These are phyloP conservation scores for Chydorus sphaericus DNA, from an alignment of 2,888 invertebrate species.

Conservation along the genomic window DNA sequence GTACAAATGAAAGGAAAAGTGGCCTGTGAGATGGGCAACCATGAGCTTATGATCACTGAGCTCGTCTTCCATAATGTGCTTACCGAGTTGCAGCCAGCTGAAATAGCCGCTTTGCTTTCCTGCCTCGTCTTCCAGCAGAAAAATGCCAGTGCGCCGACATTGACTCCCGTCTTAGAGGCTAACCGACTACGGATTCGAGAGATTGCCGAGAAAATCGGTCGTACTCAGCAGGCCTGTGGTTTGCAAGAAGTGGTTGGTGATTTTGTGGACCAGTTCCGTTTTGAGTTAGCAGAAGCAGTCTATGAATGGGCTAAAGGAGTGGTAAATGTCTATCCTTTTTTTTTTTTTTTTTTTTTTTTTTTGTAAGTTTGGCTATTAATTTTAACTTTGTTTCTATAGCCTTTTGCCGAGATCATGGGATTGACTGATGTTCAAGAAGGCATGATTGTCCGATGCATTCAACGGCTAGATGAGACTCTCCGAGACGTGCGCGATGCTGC, in stretches of 20 bases:
- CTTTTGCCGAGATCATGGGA: constrained; percentile 84
- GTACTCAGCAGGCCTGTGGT: constrained; percentile 46
- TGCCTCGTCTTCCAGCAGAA: constrained; percentile 83
- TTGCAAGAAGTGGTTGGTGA: constrained; percentile 38
- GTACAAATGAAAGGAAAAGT: constrained; percentile 69
- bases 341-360: constrained; percentile 4
- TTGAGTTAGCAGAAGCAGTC: constrained; percentile 83
- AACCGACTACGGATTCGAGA: constrained; percentile 53
- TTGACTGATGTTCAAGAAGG: constrained; percentile 93
- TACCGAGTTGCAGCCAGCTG: constrained; percentile 67
- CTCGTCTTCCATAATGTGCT: constrained; percentile 79
- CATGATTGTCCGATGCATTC: constrained; percentile 91
- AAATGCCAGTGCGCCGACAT: constrained; percentile 41
- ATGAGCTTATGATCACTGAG: constrained; percentile 83
- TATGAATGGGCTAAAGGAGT: constrained; percentile 90
- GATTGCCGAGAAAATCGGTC: constrained; percentile 50
- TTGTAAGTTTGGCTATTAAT: constrained; percentile 2
- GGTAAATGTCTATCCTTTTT: constrained; percentile 32
- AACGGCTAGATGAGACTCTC: constrained; percentile 83
- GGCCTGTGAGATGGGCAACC: constrained; percentile 68
- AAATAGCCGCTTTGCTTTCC: constrained; percentile 87
- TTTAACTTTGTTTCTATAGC: constrained; percentile 34
- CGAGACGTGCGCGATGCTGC: constrained; percentile 85
- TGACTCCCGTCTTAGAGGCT: constrained; percentile 31
- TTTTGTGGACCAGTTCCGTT: constrained; percentile 54